Conservation (phyloP, 2,797 vertebrate species). For the Nyctibius grandis region DNA sequence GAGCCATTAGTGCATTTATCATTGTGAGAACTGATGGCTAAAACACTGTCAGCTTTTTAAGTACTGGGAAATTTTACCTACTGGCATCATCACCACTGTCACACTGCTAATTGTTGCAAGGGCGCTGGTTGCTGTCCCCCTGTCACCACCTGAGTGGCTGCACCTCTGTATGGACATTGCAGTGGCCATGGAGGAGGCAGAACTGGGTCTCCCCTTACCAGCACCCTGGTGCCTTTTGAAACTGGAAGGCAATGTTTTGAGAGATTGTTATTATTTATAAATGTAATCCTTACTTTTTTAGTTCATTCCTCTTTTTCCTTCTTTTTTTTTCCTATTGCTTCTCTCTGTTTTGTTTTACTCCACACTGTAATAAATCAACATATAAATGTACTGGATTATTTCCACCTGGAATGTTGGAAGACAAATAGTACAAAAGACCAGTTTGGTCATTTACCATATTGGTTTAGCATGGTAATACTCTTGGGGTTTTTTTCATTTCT, state of each 20-base stretch:
- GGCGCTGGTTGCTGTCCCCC: background rate
- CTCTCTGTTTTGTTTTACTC: background rate
- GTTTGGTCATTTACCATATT: constrained; percentile 71
- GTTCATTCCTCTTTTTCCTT: background rate
- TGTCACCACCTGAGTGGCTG: background rate
- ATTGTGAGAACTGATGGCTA: background rate
- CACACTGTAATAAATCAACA: constrained; percentile 68
- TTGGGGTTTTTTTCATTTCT: background rate
- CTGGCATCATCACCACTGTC: background rate
- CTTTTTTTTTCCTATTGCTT: background rate
- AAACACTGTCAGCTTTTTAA: background rate
- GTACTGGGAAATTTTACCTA: background rate
- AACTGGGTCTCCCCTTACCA: background rate
- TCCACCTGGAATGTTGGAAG: constrained; percentile 71
- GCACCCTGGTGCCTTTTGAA: accelerated
- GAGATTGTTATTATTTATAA: background rate
- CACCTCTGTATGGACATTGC: background rate
- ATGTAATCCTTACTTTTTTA: background rate
- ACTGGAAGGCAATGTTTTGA: background rate
- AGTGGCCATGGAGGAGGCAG: background rate
- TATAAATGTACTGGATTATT: constrained; percentile 56
- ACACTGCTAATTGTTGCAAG: background rate
- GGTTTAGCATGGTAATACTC: constrained; percentile 35
- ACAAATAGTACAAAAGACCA: constrained; percentile 64
- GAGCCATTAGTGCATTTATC: background rate